Evolutionary conservation across 2,888 invertebrate genomes (phyloP).

Genomic region (Amphipyra tragopoginis): DNA sequence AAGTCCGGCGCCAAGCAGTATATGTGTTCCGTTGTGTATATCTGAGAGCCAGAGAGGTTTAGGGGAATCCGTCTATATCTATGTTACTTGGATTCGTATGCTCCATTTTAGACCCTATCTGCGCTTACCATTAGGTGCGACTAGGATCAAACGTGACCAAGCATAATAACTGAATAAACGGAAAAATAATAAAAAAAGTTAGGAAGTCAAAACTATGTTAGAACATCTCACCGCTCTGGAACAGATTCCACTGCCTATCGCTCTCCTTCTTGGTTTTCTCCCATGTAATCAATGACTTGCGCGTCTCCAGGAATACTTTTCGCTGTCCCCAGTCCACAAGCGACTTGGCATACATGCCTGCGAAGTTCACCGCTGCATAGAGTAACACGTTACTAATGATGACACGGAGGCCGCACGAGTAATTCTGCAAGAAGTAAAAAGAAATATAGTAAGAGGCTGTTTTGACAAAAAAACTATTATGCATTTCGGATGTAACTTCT

Average conservation of each 20-base stretch:
- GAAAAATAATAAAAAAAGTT: too few species aligned
- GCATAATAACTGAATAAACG: too few species aligned
- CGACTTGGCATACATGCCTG: slow-evolving; percentile 98
- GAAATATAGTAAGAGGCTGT: neutral
- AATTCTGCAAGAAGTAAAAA: slow-evolving; percentile 70
- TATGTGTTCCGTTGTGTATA: too few species aligned
- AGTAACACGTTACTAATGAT: slow-evolving; percentile 94
- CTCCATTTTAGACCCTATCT: too few species aligned
- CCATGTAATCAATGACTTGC: slow-evolving; percentile 97
- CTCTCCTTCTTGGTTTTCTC: slow-evolving; percentile 96
- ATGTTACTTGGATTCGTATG: too few species aligned
- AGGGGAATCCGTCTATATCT: too few species aligned
- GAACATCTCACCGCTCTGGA: slow-evolving; percentile 93
- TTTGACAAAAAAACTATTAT: too few species aligned
- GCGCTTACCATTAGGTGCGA: too few species aligned
- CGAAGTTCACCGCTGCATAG: slow-evolving; percentile 96
- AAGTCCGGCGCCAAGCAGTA: too few species aligned
- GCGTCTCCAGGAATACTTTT: slow-evolving; percentile 97
- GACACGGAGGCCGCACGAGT: slow-evolving; percentile 90
- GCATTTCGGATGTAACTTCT: too few species aligned
- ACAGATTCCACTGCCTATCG: slow-evolving; percentile 95
- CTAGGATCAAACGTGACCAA: too few species aligned
- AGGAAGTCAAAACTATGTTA: neutral
- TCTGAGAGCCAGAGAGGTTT: too few species aligned
- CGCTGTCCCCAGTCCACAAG: slow-evolving; percentile 97